Conservation (phyloP, 2,888 invertebrate species). For the Ferrisia virgata region DNA sequence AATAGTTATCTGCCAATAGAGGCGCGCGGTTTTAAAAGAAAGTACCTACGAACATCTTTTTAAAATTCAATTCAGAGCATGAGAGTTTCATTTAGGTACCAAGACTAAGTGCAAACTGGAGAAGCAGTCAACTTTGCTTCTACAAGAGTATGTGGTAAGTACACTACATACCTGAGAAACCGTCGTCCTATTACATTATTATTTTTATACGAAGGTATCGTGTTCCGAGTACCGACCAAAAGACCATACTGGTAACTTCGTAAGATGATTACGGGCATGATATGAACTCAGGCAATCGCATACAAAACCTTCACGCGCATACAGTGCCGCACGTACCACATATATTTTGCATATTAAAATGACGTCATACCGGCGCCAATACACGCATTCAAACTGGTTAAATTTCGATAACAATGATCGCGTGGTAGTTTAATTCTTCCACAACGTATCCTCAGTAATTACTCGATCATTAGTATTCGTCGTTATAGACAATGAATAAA, state of each 20-base stretch:
- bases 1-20: background rate
- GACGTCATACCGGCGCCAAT: background rate
- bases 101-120: no score
- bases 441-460: background rate
- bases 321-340: background rate
- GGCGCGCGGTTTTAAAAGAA: background rate
- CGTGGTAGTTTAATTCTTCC: background rate
- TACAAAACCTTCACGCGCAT: no score
- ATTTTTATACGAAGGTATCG: no score
- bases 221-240: no score
- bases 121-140: background rate
- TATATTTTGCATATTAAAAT: background rate
- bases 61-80: background rate
- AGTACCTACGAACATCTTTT: background rate
- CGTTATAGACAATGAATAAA: background rate
- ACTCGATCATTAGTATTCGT: conserved; percentile 1
- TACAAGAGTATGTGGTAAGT: background rate
- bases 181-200: no score
- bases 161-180: no score
- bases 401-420: background rate
- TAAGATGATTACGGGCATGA: no score
- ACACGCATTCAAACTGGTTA: background rate
- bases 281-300: no score
- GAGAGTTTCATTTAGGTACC: background rate
- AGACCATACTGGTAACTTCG: no score